phyloP scores from a whole-genome alignment of 2,888 invertebrate species.

The Sthenelais limicola region DNA sequence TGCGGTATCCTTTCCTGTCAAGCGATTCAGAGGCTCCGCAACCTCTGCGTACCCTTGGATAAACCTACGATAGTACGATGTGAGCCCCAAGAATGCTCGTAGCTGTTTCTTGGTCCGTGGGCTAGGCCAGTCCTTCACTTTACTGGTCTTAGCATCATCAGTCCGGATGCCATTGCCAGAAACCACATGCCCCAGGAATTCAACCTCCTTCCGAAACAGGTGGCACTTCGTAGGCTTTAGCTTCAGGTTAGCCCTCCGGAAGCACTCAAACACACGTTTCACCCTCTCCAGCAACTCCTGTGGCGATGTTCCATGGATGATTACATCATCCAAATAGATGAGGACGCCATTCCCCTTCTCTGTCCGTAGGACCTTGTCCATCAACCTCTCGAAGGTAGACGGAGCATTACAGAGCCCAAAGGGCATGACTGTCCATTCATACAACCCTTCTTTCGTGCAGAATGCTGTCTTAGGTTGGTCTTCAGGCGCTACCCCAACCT shows the following conservation, averaged over 20 bases:
- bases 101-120: conserved; percentile 32
- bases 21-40: conserved; percentile 13
- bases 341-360: conserved; percentile 46
- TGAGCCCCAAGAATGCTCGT: conserved; percentile 33
- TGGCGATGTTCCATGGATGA: conserved; percentile 49
- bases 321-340: conserved; percentile 53
- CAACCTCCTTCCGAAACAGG: conserved; percentile 42
- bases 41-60: conserved; percentile 31
- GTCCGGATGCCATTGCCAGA: conserved; percentile 13
- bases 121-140: conserved; percentile 15
- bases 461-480: conserved; percentile 54
- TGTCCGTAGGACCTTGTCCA: conserved; percentile 49
- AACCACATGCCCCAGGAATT: conserved; percentile 42
- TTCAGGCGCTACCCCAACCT: conserved; percentile 49
- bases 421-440: conserved; percentile 50
- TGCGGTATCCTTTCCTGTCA: not conserved
- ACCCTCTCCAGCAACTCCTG: conserved; percentile 47
- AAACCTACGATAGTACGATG: conserved; percentile 41
- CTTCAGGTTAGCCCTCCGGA: conserved; percentile 43
- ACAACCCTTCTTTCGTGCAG: conserved; percentile 46
- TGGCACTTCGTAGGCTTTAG: conserved; percentile 54
- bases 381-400: conserved; percentile 53
- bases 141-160: conserved; percentile 37
- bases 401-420: conserved; percentile 54
- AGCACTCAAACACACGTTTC: conserved; percentile 18